Conservation (phyloP, 1,140 invertebrate species). For the Drosophila ambigua region DNA sequence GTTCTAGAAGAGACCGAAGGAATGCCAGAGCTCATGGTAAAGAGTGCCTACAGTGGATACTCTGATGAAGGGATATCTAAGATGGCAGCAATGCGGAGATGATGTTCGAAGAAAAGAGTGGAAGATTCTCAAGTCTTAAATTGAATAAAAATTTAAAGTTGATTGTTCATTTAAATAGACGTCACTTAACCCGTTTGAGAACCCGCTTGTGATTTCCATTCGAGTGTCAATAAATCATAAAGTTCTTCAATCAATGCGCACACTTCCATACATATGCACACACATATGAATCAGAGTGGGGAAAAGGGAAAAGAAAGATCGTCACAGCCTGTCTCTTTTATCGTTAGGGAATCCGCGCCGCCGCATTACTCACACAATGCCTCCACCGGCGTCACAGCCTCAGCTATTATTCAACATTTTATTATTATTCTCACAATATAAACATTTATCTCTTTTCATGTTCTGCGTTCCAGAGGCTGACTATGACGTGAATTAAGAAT, state of each 20-base stretch:
- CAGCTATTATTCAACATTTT: slow-evolving; percentile 21
- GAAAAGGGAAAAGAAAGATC: slow-evolving; percentile 1
- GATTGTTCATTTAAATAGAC: slow-evolving; percentile 35
- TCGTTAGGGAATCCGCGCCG: slow-evolving; percentile 49
- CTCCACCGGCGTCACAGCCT: too few species aligned
- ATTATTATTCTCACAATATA: slow-evolving; percentile 17
- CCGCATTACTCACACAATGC: slow-evolving; percentile 51
- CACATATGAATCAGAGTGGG: slow-evolving; percentile 1
- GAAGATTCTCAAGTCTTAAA: too few species aligned
- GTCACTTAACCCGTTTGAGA: slow-evolving; percentile 37
- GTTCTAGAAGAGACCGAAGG: neutral
- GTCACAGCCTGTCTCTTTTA: slow-evolving; percentile 38
- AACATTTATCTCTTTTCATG: slow-evolving; percentile 22
- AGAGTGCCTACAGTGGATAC: neutral
- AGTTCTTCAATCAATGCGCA: slow-evolving; percentile 16
- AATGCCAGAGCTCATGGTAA: neutral
- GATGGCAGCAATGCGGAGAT: too few species aligned
- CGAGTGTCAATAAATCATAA: slow-evolving; percentile 43
- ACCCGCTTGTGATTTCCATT: slow-evolving; percentile 18
- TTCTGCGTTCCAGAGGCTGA: neutral
- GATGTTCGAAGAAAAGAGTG: neutral
- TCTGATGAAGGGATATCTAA: neutral
- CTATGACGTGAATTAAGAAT: slow-evolving; percentile 8
- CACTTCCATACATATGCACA: slow-evolving; percentile 7
- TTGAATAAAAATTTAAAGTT: slow-evolving; percentile 17